Conservation (phyloP, 2,113 vertebrate genomes). For the Eubucco bourcierii region DNA sequence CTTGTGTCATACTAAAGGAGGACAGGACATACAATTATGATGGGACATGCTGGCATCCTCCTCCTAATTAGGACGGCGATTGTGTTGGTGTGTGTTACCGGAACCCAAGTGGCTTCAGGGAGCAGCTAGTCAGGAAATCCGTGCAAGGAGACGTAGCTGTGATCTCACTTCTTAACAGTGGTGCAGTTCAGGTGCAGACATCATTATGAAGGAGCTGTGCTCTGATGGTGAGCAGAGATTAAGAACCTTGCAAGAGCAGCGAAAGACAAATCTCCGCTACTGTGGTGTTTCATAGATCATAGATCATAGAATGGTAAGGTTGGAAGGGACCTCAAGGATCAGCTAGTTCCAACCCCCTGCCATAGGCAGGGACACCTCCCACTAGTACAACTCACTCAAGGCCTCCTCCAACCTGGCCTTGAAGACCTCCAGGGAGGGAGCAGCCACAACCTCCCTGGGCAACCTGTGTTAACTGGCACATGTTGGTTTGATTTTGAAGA, state of each 20-base stretch:
- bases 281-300: neutral
- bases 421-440: too few relatives aligned
- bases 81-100: neutral
- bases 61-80: neutral
- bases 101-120: neutral
- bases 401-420: too few relatives aligned
- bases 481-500: too few relatives aligned
- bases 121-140: neutral
- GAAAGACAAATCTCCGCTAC: neutral
- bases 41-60: neutral
- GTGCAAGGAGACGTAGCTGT: neutral
- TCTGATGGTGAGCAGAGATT: neutral
- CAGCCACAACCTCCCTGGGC: too few relatives aligned
- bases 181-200: neutral
- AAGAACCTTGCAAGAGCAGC: neutral
- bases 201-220: neutral
- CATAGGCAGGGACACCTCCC: too few relatives aligned
- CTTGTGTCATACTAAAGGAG: neutral
- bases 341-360: too few relatives aligned
- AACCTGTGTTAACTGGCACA: too few relatives aligned
- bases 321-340: too few relatives aligned
- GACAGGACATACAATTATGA: neutral
- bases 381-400: too few relatives aligned
- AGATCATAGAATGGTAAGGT: too few relatives aligned
- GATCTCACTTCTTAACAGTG: rapidly evolving